Evolutionary conservation across 2,113 vertebrate species (phyloP).

Genomic region (Phocoena sinus): DNA sequence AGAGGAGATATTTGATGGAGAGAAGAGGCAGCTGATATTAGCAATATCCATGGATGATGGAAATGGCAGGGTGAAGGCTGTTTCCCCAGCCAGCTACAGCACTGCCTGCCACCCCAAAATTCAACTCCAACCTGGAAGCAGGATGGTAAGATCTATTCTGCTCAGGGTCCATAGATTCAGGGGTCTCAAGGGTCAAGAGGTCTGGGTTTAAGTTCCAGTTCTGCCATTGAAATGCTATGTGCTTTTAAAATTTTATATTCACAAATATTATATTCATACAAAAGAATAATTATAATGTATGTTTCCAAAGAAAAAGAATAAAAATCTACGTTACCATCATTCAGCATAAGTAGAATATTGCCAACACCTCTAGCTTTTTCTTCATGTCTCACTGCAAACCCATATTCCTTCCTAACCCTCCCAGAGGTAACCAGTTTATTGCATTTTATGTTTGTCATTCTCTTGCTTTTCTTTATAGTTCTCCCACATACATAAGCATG

Average conservation of each 20-base stretch:
- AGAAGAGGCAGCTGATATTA: not conserved
- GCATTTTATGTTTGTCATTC: not conserved
- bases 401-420: not conserved
- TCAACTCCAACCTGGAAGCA: not conserved
- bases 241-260: not conserved
- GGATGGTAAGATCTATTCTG: not conserved
- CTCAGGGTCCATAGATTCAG: not conserved
- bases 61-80: not conserved
- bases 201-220: not conserved
- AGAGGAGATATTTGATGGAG: not conserved
- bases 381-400: rapidly evolving
- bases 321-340: not conserved
- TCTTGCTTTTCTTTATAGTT: not conserved
- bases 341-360: not conserved
- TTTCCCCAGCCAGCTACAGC: not conserved
- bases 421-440: not conserved
- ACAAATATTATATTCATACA: not conserved
- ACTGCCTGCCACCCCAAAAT: not conserved
- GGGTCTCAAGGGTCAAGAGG: not conserved
- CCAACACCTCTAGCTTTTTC: not conserved
- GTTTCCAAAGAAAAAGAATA: not conserved
- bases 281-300: not conserved
- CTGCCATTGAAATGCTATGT: not conserved
- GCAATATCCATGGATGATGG: no score
- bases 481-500: not conserved